Evolutionary conservation across 2,113 vertebrate species (phyloP), one percentile per base, ranked within the genome.

Genomic region (Ciconia boyciana): DNA sequence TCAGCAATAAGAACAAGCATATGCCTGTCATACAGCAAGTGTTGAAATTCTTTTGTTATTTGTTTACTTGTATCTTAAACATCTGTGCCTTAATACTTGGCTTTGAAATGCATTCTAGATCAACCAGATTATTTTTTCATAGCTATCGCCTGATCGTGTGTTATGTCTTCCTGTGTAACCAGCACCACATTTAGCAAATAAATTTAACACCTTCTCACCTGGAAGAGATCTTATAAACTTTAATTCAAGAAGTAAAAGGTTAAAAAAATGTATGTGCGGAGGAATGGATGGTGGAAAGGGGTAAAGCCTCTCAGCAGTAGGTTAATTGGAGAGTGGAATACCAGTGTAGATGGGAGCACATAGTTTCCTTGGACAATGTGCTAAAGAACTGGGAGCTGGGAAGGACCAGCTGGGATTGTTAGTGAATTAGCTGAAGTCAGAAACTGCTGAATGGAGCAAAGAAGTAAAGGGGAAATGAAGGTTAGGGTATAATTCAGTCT

Each of bases 351-450:
- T 96, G 96, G 97, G 95, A 91, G 94, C 96, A 94, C 88, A 94
- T 87, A 88, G 91, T 82, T 94, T 92, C 90, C 87, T 72, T 85
- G 93, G 98, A 98, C 98, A 98, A 98, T 98, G 97, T 97, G 96
- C 97, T 96, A 97, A 98, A 98, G 98, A 97, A 98, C 96, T 93
- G 93, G 97, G 94, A 82, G 98, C 93, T 97, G 98, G 98, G 96
- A 97, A 98, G 98, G 97, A 97, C 97, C 97, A 98, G 98, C 98
- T 97, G 87, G 98, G 98, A 99, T 98, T 98, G 98, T 98, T 97
- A 98, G 97, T 97, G 98, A 99, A 99, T 99, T 99, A 99, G 98
- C 96, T 95, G 98, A 98, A 99, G 99, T 99, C 99, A 99, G 99
- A 98, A 98, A 98, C 97, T 96, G 94, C 98, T 98, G 98, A 99